Conservation (phyloP, 2,888 invertebrate species). For the Bellardia pandia region DNA sequence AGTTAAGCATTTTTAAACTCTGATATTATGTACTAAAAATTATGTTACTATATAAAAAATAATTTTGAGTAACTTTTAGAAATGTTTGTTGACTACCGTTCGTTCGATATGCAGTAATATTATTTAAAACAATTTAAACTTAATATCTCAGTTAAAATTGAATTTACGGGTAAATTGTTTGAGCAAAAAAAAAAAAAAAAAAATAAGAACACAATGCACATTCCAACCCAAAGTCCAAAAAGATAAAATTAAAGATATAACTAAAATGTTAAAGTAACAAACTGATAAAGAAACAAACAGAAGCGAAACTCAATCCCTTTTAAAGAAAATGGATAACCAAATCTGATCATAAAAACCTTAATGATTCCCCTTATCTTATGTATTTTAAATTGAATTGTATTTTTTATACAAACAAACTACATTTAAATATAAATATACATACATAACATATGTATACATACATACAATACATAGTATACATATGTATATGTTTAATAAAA, state of each 20-base stretch:
- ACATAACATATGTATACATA: background rate
- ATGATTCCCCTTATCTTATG: background rate
- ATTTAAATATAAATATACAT: background rate
- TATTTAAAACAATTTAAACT: too few species aligned
- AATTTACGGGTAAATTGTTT: background rate
- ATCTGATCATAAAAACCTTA: background rate
- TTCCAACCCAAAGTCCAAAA: slow-evolving; percentile 4
- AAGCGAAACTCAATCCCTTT: background rate
- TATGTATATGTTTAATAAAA: slow-evolving; percentile 8
- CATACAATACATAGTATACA: background rate
- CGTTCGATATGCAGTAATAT: too few species aligned
- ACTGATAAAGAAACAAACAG: background rate
- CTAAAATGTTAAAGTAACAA: slow-evolving; percentile 15
- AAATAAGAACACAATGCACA: background rate
- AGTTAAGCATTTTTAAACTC: too few species aligned
- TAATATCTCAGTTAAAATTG: too few species aligned
- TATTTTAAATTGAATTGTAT: background rate
- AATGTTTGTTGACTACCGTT: too few species aligned
- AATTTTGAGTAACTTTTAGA: too few species aligned
- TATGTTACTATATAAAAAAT: too few species aligned
- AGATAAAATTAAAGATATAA: slow-evolving; percentile 67
- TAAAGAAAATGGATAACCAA: slow-evolving; percentile 11
- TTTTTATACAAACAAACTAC: background rate
- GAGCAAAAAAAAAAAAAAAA: background rate
- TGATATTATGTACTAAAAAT: too few species aligned